Evolutionary conservation across 2,797 vertebrate species (phyloP), one percentile per base, ranked within the genome.

Genomic region (Amphiprion clarkii): DNA sequence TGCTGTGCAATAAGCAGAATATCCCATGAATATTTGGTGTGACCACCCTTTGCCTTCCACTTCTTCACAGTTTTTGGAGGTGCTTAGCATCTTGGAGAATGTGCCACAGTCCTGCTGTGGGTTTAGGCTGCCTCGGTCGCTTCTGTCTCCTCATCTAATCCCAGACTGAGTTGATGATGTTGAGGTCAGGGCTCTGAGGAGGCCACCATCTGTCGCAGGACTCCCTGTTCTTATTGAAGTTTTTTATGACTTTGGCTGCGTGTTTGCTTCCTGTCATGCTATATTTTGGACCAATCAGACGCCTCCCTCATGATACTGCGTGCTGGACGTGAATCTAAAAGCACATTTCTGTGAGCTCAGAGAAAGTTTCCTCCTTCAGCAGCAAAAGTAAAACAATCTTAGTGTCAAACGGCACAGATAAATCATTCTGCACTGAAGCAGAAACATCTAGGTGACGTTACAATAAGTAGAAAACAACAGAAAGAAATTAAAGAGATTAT

Each of bases 141-240:
- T 40, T 60, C 31, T 0, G 25, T 62, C 58, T 62, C 25, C 6
- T 57, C 16, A 27, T 57, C 6, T 63, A 71, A 71, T 46, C 61
- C 49, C 51, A 61, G 48, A 48, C 29, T 11, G 49, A 54, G 31
- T 54, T 13, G 49, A 31, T 42, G 36, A 59, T 55, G 44, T 56
- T 55, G 25, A 56, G 56, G 54, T 60, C 55, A 55, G 17, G 31
- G 12, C n/a, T 57, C 61, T 57, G 61, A 21, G 44, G 61, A 23
- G 53, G 31, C 44, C 31, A 48, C 52, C 51, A 72, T 72, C 63
- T 78, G 40, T 23, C 61, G 19, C 51, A 61, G 25, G 31, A 61
- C 62, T 64, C 33, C 44, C 6, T 19, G n/a, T 40, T 16, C 54
- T 16, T 27, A 10, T 48, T 72, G 52, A 29, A 54, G 52, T 64